Percentiles rank a stretch among this genome's conserved stretches.
phyloP scores from a whole-genome alignment of 1,140 invertebrate species.

The Dermatophagoides farinae region DNA sequence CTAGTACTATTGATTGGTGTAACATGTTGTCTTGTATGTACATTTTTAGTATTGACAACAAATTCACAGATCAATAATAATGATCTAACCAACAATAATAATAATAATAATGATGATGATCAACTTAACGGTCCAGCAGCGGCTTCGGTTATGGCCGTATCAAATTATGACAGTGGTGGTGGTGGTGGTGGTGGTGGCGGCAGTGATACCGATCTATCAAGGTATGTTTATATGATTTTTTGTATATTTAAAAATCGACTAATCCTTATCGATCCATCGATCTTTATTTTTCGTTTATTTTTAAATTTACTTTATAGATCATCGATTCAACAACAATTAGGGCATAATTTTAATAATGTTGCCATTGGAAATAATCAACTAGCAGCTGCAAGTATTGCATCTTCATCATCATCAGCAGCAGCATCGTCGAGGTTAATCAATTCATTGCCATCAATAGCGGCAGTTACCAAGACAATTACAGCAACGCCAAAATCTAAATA shows the following conservation, averaged over 20 bases:
- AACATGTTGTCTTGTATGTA: neutral
- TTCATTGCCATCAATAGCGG: neutral
- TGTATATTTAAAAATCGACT: neutral
- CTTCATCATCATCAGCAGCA: neutral
- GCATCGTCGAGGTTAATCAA: neutral
- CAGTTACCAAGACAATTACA: neutral
- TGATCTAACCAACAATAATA: neutral
- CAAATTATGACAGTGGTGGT: neutral
- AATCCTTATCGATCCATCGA: too few species aligned
- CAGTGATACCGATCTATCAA: too few species aligned
- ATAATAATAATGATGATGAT: neutral
- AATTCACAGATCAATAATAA: neutral
- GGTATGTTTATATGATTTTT: neutral
- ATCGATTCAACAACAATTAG: neutral
- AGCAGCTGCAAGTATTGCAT: neutral
- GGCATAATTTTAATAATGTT: neutral
- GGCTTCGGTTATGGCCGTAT: too few species aligned
- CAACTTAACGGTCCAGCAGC: neutral
- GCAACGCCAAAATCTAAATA: neutral
- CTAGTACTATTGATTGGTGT: conserved; percentile 9
- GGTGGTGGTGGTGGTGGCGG: too few species aligned
- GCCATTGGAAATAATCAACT: neutral
- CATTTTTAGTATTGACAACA: conserved; percentile 3
- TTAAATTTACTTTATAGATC: neutral
- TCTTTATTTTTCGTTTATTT: neutral